Evolutionary conservation across 2,888 invertebrate genomes (phyloP), one percentile per base, ranked within the genome.

Genomic region (Thysanoteuthis rhombus): DNA sequence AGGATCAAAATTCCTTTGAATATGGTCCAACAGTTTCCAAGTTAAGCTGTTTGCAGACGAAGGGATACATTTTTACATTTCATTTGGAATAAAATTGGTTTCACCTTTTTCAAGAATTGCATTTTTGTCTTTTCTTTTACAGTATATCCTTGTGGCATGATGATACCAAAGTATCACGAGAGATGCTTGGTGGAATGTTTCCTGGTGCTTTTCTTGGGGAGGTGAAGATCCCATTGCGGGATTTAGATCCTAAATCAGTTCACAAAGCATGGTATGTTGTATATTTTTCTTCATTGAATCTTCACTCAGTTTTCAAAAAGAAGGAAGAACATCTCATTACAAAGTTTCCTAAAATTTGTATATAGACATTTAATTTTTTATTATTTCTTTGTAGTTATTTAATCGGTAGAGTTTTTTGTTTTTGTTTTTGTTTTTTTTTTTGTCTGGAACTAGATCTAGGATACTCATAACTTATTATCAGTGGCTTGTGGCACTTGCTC

Each of bases 131-230:
- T 38, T 93, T 39, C 36, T 22, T 28, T 94, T 94, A n/a, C 96
- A 98, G 98, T 95, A 98, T 99, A 94, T 98, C 98, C 32, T 97
- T 99, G 94, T 99, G 98, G 98, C 99, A 99, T 97, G 98, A 98
- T 96, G 98, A 98, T n/a, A 95, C 96, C 12, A 98, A 98, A 40
- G 98, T 98, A 95, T 98, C 98, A 94, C 98, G 98, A 94, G 98
- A 98, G 95, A 98, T 98, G 94, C 94, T 96, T 0, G 96, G 96
- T 25, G 95, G 96, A 93, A 96, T 95, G 94, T 96, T 96, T 93
- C 96, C 95, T 19, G 96, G 96, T 6, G 95, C 95, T 25, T 99
- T 99, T 97, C 98, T 99, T 89, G 99, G 99, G 39, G 99, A 99
- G 97, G 98, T 99, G 94, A 98, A 98, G 95, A 97, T 99, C 95